Evolutionary conservation across 2,888 invertebrate genomes (phyloP).

Genomic region (Macaria liturata): DNA sequence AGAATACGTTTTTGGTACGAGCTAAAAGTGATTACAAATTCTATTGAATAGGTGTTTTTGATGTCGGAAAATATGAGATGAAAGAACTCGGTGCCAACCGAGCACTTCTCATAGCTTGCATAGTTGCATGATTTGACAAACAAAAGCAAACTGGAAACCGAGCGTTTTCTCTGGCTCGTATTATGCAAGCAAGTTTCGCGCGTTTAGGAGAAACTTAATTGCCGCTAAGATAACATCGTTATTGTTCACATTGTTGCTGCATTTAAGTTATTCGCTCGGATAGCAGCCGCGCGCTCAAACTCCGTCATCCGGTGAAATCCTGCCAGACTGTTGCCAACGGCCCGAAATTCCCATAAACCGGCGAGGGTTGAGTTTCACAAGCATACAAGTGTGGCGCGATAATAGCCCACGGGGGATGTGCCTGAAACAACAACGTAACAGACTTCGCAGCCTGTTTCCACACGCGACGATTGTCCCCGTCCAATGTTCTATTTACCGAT

Average conservation of each 20-base stretch:
- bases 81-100: too few species aligned
- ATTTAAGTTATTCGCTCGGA: conserved; percentile 15
- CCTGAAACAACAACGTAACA: conserved; percentile 41
- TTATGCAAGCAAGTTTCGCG: too few species aligned
- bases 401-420: conserved; percentile 48
- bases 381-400: conserved; percentile 42
- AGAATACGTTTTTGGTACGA: conserved; percentile 15
- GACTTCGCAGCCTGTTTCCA: conserved; percentile 36
- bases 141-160: too few species aligned
- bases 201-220: too few species aligned
- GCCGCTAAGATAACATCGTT: background rate
- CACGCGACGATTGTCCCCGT: conserved; percentile 36
- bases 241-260: conserved; percentile 20
- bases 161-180: too few species aligned
- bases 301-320: conserved; percentile 30
- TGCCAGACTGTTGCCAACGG: conserved; percentile 37
- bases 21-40: conserved; percentile 2
- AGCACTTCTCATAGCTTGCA: too few species aligned
- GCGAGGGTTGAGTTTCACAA: conserved; percentile 42
- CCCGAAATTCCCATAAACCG: conserved; percentile 41
- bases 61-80: too few species aligned
- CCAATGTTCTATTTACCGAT: conserved; percentile 32
- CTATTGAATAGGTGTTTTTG: too few species aligned
- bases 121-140: too few species aligned
- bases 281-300: conserved; percentile 12